These are phyloP conservation scores for Orthochromis malagaraziensis DNA, from an alignment of 2,113 vertebrate genomes.

Conservation along the genomic window DNA sequence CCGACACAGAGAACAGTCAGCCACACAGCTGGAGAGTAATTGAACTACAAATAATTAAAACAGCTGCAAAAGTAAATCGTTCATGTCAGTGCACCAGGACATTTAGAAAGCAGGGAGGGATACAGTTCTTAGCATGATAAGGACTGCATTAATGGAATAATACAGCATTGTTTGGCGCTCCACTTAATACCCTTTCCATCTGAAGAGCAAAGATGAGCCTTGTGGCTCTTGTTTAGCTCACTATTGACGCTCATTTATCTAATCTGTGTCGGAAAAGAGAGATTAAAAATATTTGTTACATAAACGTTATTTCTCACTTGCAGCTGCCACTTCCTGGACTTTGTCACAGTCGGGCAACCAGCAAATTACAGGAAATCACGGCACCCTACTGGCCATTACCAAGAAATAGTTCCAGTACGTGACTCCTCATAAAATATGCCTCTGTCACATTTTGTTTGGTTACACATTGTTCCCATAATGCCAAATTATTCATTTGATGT, in stretches of 20 bases:
- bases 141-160: neutral
- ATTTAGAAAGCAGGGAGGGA: neutral
- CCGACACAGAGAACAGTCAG: neutral
- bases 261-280: neutral
- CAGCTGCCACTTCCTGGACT: neutral
- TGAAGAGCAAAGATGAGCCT: neutral
- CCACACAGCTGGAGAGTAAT: constrained; percentile 29
- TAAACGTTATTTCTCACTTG: neutral
- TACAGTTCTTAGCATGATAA: neutral
- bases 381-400: neutral
- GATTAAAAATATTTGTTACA: neutral
- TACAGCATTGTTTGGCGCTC: neutral
- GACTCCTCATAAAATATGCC: neutral
- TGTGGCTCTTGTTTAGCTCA: neutral
- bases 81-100: neutral
- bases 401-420: neutral
- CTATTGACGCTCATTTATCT: neutral
- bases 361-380: neutral
- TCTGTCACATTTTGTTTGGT: neutral
- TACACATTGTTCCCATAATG: neutral
- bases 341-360: neutral
- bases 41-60: constrained; percentile 27
- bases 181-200: neutral
- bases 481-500: neutral
- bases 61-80: constrained; percentile 24